Evolutionary conservation across 2,888 invertebrate genomes (phyloP).

Genomic region (Drosophila leonis): DNA sequence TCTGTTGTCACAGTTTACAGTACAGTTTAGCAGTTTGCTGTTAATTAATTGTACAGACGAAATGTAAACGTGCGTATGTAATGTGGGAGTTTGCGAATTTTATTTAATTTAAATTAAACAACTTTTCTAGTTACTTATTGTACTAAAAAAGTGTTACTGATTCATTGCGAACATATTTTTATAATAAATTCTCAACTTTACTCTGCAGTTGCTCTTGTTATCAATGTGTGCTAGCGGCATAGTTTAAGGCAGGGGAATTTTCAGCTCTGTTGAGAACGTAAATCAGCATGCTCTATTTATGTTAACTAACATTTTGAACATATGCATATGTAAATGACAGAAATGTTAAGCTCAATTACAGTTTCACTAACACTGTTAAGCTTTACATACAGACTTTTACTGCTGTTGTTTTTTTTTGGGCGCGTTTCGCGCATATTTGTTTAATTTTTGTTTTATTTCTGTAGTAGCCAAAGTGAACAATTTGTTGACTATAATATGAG

Average conservation of each 20-base stretch:
- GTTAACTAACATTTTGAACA: neutral
- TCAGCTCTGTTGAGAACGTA: neutral
- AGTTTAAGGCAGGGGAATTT: conserved; percentile 3
- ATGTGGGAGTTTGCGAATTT: conserved; percentile 6
- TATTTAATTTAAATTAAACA: neutral
- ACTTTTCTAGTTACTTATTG: neutral
- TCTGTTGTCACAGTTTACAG: conserved; percentile 23
- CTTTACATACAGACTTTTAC: neutral
- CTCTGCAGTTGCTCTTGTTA: conserved; percentile 14
- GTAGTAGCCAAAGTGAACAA: conserved; percentile 12
- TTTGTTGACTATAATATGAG: conserved; percentile 27
- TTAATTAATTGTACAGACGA: conserved; percentile 51
- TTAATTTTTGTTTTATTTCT: conserved; percentile 18
- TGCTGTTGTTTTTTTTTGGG: neutral
- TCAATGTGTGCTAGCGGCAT: neutral
- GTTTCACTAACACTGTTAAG: neutral
- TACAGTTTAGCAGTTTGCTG: conserved; percentile 49
- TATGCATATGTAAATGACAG: neutral
- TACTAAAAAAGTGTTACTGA: conserved; percentile 17
- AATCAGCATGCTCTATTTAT: neutral
- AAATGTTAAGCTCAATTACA: neutral
- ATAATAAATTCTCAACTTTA: conserved; percentile 23
- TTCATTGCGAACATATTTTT: conserved; percentile 25
- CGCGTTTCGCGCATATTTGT: neutral
- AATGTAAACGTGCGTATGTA: conserved; percentile 1